Evolutionary conservation across 1,140 invertebrate genomes (phyloP).

Genomic region (Thrips palmi): DNA sequence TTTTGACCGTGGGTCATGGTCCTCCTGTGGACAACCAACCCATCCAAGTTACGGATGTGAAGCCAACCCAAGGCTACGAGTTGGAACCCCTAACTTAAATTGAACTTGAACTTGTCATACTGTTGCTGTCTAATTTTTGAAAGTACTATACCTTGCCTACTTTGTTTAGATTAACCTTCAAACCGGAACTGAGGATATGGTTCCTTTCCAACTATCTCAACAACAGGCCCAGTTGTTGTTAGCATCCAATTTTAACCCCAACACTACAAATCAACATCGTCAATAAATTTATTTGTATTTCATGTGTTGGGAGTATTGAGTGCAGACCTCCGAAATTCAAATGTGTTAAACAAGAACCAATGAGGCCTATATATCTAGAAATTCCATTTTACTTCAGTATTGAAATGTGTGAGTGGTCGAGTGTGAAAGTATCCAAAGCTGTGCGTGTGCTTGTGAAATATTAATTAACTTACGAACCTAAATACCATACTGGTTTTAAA

Average conservation of each 20-base stretch:
- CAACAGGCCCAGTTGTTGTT: slow-evolving; percentile 22
- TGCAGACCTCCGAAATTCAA: too few species aligned
- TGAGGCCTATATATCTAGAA: too few species aligned
- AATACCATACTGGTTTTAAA: too few species aligned
- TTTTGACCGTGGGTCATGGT: too few species aligned
- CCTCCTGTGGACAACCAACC: neutral
- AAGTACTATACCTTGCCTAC: neutral
- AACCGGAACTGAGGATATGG: slow-evolving; percentile 11
- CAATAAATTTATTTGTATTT: slow-evolving; percentile 2
- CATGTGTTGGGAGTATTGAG: too few species aligned
- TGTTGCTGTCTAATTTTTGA: neutral
- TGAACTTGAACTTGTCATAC: too few species aligned
- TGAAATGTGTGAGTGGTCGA: too few species aligned
- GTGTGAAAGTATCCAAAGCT: too few species aligned
- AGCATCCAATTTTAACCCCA: slow-evolving; percentile 10
- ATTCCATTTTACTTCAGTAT: too few species aligned
- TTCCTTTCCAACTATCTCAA: slow-evolving; percentile 21
- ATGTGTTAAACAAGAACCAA: too few species aligned
- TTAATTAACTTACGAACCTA: too few species aligned
- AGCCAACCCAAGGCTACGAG: neutral
- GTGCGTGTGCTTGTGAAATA: too few species aligned
- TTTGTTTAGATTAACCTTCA: neutral
- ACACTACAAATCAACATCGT: slow-evolving; percentile 3
- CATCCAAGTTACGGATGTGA: slow-evolving; percentile 3
- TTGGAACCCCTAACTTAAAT: neutral